Evolutionary conservation across 2,888 invertebrate genomes (phyloP).

Genomic region (Pandemis cinnamomeana): DNA sequence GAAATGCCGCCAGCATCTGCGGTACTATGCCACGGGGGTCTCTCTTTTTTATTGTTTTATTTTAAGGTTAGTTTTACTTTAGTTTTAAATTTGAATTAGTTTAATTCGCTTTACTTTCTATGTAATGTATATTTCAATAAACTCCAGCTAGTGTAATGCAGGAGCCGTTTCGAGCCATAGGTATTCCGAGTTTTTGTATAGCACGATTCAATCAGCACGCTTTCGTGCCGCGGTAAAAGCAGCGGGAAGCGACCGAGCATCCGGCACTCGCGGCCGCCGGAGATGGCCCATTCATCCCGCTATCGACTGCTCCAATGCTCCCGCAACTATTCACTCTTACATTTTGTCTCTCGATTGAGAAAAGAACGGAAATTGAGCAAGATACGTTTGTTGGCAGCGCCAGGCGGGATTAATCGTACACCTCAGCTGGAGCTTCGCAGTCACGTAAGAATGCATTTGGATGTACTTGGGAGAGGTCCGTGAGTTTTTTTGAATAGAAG

Average conservation of each 20-base stretch:
- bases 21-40: too few relatives aligned
- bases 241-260: slow-evolving; percentile 57
- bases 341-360: slow-evolving; percentile 46
- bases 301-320: slow-evolving; percentile 56
- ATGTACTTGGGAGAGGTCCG: background rate
- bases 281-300: slow-evolving; percentile 73
- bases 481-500: background rate
- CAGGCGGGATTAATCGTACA: slow-evolving; percentile 28
- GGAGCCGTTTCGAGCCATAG: background rate
- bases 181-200: background rate
- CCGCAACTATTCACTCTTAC: slow-evolving; percentile 47
- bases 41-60: too few relatives aligned
- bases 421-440: background rate
- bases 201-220: slow-evolving; percentile 35
- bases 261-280: slow-evolving; percentile 72
- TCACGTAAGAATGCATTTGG: background rate
- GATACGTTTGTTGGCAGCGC: slow-evolving; percentile 48
- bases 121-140: too few relatives aligned
- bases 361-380: slow-evolving; percentile 50
- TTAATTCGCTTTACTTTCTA: too few relatives aligned
- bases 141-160: too few relatives aligned
- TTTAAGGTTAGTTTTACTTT: too few relatives aligned
- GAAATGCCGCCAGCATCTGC: too few relatives aligned
- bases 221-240: slow-evolving; percentile 62
- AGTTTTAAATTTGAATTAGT: too few relatives aligned